These are phyloP conservation scores for Drosophila paucipuncta DNA, from an alignment of 2,888 invertebrate genomes.

Conservation along the genomic window DNA sequence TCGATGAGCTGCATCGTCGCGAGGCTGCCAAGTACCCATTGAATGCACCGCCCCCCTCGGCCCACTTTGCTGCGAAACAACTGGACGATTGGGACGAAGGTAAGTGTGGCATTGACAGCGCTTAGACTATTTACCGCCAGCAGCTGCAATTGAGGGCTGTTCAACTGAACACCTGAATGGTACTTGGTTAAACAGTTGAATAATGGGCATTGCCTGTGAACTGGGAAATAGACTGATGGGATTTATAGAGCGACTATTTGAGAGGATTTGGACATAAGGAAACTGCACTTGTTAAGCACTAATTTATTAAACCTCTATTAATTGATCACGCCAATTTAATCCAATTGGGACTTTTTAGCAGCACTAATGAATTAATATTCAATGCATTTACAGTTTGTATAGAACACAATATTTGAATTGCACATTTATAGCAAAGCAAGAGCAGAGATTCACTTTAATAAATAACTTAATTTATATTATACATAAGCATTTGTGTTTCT, in stretches of 20 bases:
- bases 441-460: not conserved
- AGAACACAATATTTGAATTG: not conserved
- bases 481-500: not conserved
- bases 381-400: conserved; percentile 1
- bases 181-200: not conserved
- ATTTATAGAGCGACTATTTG: not conserved
- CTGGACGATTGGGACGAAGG: conserved; percentile 85
- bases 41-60: conserved; percentile 73
- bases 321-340: not conserved
- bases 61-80: conserved; percentile 65
- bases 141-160: conserved; percentile 5
- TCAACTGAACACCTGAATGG: not conserved
- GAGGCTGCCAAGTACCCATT: conserved; percentile 82
- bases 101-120: conserved; percentile 60
- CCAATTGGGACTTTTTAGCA: not conserved
- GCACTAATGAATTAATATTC: conserved; percentile 7
- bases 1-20: conserved; percentile 84
- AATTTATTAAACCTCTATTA: not conserved
- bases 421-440: not conserved
- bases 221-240: not conserved
- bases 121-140: not conserved
- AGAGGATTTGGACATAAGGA: not conserved
- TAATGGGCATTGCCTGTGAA: not conserved
- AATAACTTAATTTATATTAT: not conserved
- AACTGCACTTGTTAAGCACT: conserved; percentile 17